Evolutionary conservation across 2,888 invertebrate species (phyloP), one percentile per base, ranked within the genome.

Genomic region (Dolichomitus sp.): DNA sequence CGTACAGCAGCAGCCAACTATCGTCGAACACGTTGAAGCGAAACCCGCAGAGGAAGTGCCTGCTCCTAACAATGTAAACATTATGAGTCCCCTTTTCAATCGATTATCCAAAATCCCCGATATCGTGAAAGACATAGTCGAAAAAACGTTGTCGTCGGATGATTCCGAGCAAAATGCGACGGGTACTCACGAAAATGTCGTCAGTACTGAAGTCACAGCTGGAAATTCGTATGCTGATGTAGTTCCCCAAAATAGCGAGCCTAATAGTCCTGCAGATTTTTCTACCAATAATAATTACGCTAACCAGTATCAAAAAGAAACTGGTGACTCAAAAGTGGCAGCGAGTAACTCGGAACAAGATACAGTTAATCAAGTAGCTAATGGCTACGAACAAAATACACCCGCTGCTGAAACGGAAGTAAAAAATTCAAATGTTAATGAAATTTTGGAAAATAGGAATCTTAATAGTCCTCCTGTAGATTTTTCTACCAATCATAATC

Each of bases 21-120:
- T 66, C 65, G 74, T 78, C 23, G 48, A 84, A 40, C 19, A 66
- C 1, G n/a, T 50, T 3, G 73, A 77, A 54, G 80, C 66, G 54
- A 84, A 84, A 78, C 23, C 76, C 23, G 33, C 65, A 37, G 85
- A 83, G 17, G 84, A 87, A 75, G 73, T n/a, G 37, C 42, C 48
- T 1, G 30, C n/a, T 14, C 23, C 37, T 19, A 37, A 12, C 27
- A 73, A 61, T 70, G 17, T 61, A 27, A 79, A 79, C 61, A 63
- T 84, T 17, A 72, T 79, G 63, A 81, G 72, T 61, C 75, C 79
- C 17, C 57, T 81, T 57, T 81, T 82, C 79, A 73, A 33, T 72
- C 75, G 81, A 23, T 19, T 66, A 6, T 82, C 78, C 14, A 74
- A 42, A 37, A 37, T 82, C 6, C 59, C 77, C 27, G 61, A 73